Conservation (phyloP, 1,140 invertebrate genomes). For the Diabrotica virgifera region DNA sequence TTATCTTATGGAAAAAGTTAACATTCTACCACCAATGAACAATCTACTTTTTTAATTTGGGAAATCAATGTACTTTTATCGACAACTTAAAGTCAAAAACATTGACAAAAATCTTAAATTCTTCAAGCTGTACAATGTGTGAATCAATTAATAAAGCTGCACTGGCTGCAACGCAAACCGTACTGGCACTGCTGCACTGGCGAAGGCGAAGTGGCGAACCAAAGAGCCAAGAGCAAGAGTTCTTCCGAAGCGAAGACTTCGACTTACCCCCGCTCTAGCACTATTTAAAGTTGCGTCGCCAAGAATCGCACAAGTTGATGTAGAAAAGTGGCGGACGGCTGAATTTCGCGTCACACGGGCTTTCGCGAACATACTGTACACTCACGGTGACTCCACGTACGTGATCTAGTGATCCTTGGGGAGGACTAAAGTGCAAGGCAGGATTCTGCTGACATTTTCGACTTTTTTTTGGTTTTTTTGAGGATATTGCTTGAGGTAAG, state of each 20-base stretch:
- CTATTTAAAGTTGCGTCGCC: conserved; percentile 19
- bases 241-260: conserved; percentile 6
- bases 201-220: background rate
- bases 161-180: background rate
- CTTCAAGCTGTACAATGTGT: no score
- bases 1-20: no score
- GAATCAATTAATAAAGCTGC: no score
- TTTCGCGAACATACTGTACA: conserved; percentile 13
- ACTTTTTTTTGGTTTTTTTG: conserved; percentile 5
- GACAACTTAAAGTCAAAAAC: no score
- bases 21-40: no score
- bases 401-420: background rate
- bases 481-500: conserved; percentile 20
- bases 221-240: no score
- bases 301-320: conserved; percentile 18
- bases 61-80: no score
- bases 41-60: no score
- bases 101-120: no score
- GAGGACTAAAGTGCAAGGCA: conserved; percentile 3
- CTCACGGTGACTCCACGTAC: background rate
- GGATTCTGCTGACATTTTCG: background rate
- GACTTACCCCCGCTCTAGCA: conserved; percentile 14
- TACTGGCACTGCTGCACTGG: conserved; percentile 8
- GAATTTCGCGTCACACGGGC: conserved; percentile 1
- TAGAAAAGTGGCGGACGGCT: background rate